These are phyloP conservation scores for Arvicanthis niloticus DNA, from an alignment of 2,113 vertebrate species.

Conservation along the genomic window DNA sequence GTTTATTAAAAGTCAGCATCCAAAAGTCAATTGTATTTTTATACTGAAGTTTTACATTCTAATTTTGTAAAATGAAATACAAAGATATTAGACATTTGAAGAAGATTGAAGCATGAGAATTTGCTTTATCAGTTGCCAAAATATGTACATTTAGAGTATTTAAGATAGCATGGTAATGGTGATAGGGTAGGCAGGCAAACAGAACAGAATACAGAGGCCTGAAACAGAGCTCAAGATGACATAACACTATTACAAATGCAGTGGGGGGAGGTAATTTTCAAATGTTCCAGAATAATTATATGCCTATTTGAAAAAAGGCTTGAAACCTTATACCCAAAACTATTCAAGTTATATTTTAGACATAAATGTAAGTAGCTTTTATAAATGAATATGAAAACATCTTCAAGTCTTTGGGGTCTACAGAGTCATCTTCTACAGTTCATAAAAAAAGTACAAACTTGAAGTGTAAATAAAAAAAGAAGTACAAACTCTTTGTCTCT, in stretches of 20 bases:
- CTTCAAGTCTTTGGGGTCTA: not conserved
- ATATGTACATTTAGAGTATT: conserved; percentile 12
- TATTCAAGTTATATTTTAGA: not conserved
- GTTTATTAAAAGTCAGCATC: not conserved
- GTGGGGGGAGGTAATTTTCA: not conserved
- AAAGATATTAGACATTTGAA: not conserved
- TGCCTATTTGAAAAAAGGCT: conserved; percentile 9
- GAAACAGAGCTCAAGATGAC: not conserved
- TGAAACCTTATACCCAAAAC: not conserved
- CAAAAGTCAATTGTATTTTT: conserved; percentile 27
- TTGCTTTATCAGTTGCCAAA: not conserved
- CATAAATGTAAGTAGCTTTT: not conserved
- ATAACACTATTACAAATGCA: not conserved
- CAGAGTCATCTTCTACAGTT: not conserved
- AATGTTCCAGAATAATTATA: not conserved
- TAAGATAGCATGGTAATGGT: not conserved
- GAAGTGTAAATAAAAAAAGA: too few relatives aligned
- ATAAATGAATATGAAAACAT: not conserved
- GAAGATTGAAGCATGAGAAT: not conserved
- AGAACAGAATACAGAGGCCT: conserved; percentile 3
- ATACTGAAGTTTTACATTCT: not conserved
- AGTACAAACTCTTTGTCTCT: too few relatives aligned
- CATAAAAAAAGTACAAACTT: not conserved
- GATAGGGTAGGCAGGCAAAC: not conserved
- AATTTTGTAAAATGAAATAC: conserved; percentile 6